Evolutionary conservation across 2,797 vertebrate genomes (phyloP).

Genomic region (Tapirus indicus): DNA sequence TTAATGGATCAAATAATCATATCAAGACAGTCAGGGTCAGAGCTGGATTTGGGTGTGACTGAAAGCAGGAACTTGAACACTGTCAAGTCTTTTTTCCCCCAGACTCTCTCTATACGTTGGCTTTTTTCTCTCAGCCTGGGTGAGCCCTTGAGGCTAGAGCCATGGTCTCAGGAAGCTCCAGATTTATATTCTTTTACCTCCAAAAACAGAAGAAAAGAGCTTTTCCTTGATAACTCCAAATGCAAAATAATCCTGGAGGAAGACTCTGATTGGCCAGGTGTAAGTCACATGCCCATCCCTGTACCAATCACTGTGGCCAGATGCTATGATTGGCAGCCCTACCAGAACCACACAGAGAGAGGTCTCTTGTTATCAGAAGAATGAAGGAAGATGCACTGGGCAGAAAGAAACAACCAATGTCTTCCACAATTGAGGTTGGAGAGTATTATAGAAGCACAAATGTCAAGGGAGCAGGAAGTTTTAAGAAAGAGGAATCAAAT

Average conservation of each 20-base stretch:
- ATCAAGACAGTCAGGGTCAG: not conserved
- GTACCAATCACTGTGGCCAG: not conserved
- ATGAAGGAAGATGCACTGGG: not conserved
- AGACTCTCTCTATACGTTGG: not conserved
- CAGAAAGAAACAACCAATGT: not conserved
- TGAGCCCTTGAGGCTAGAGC: not conserved
- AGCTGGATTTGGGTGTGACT: not conserved
- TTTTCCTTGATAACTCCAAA: not conserved
- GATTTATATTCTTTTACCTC: not conserved
- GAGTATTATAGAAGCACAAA: not conserved
- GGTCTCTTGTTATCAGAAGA: not conserved
- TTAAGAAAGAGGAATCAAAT: not conserved
- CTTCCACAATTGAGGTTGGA: not conserved
- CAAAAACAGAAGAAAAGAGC: not conserved
- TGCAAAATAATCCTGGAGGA: not conserved
- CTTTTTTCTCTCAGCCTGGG: not conserved
- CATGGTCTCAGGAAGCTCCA: not conserved
- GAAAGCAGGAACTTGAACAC: not conserved
- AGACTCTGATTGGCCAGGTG: not conserved
- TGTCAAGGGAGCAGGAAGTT: not conserved
- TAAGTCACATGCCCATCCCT: not conserved
- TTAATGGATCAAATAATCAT: not conserved
- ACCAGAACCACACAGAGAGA: not conserved
- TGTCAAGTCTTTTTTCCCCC: not conserved
- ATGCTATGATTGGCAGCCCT: not conserved